Evolutionary conservation across 2,113 vertebrate species (phyloP).

Genomic region (Hypomesus transpacificus): DNA sequence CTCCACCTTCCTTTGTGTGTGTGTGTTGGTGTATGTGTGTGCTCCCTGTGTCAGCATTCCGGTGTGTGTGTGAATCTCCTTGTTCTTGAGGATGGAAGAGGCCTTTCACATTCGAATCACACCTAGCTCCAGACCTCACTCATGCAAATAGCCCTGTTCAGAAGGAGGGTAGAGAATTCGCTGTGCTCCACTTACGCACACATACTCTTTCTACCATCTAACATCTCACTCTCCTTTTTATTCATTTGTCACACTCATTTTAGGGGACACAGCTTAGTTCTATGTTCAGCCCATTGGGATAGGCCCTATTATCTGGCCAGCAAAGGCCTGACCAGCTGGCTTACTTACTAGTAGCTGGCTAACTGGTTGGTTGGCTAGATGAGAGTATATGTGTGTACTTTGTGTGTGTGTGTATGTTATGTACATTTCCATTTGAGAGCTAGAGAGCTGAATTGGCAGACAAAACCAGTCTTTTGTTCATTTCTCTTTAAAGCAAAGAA

Average conservation of each 20-base stretch:
- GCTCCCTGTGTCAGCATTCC: constrained; percentile 9
- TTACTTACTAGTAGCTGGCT: not conserved
- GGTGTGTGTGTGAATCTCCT: not conserved
- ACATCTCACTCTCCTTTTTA: constrained; percentile 1
- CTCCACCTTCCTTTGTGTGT: constrained; percentile 11
- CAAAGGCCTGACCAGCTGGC: constrained; percentile 3
- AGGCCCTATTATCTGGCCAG: constrained; percentile 2
- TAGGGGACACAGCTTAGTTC: constrained; percentile 28
- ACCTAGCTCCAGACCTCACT: constrained; percentile 51
- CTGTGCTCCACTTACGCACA: not conserved
- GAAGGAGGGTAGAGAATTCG: constrained; percentile 19
- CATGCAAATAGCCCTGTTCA: constrained; percentile 55
- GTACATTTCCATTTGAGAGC: not conserved
- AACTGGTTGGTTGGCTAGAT: not conserved
- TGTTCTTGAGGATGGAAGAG: constrained; percentile 13
- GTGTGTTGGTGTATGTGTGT: constrained; percentile 8
- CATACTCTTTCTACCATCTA: constrained; percentile 1
- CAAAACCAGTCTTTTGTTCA: not conserved
- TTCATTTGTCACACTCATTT: constrained; percentile 38
- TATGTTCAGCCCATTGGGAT: constrained; percentile 4
- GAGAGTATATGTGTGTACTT: not conserved
- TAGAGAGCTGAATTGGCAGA: constrained; percentile 1
- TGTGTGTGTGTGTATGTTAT: constrained; percentile 1
- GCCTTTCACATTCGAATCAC: constrained; percentile 60
- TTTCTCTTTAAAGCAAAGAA: constrained; percentile 16